Evolutionary conservation across 37 sponge, comb jelly and placozoan species (phyloP).

Genomic region (Aphrocallistes beatrix): DNA sequence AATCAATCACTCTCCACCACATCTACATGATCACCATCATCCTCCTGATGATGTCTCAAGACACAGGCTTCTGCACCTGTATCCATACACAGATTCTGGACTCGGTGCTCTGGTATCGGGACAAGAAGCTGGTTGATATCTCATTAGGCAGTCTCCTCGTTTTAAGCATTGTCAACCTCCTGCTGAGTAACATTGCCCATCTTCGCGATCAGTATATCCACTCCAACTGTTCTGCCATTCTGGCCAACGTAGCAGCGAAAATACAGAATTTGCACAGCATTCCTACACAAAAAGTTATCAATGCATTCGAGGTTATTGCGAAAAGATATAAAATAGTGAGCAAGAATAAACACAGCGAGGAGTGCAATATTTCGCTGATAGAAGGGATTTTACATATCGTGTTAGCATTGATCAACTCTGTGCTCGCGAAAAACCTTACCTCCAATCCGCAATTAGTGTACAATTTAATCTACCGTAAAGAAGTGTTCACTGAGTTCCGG

Average conservation of each 20-base stretch:
- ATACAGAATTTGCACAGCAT: slow-evolving; percentile 66
- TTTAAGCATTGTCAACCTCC: slow-evolving; percentile 59
- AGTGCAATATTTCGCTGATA: slow-evolving; percentile 18
- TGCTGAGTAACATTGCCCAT: slow-evolving; percentile 83
- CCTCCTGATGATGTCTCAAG: slow-evolving; percentile 89
- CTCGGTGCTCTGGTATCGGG: slow-evolving; percentile 74
- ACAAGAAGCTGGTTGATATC: slow-evolving; percentile 46
- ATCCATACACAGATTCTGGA: slow-evolving; percentile 65
- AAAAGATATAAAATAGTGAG: not conserved
- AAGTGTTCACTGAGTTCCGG: slow-evolving; percentile 57
- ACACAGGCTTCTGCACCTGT: slow-evolving; percentile 77
- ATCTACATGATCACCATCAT: slow-evolving; percentile 91
- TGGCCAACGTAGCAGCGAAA: slow-evolving; percentile 88
- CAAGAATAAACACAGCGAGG: not conserved
- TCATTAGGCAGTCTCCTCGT: slow-evolving; percentile 77
- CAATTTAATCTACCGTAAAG: slow-evolving; percentile 76
- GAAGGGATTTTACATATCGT: slow-evolving; percentile 86
- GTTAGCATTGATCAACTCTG: slow-evolving; percentile 79
- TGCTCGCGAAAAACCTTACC: slow-evolving; percentile 60
- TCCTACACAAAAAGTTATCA: slow-evolving; percentile 65
- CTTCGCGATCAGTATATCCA: slow-evolving; percentile 84
- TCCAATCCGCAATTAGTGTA: slow-evolving; percentile 85
- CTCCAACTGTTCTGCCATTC: slow-evolving; percentile 92
- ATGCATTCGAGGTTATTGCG: not conserved
- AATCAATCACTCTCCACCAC: slow-evolving; percentile 61